phyloP scores from a whole-genome alignment of 2,113 vertebrate species.

The Ameiurus melas region DNA sequence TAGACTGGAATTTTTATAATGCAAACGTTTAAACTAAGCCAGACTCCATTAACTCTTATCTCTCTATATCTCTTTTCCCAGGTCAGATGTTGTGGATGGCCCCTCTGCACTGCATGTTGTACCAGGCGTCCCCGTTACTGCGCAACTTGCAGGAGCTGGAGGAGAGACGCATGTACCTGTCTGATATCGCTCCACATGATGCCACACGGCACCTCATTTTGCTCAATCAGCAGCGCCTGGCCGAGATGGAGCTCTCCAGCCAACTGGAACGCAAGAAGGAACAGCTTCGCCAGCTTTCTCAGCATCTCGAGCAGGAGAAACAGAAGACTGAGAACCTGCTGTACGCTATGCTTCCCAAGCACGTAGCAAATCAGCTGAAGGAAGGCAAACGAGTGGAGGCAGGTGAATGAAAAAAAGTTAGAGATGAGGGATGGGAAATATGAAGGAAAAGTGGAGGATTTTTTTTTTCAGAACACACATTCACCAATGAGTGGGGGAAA shows the following conservation, averaged over 20 bases:
- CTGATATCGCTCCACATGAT: constrained; percentile 80
- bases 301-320: constrained; percentile 72
- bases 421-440: background rate
- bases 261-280: constrained; percentile 78
- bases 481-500: background rate
- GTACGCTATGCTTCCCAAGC: constrained; percentile 74
- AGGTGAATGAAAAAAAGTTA: constrained; percentile 58
- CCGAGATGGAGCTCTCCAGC: constrained; percentile 81
- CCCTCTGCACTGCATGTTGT: constrained; percentile 76
- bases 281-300: constrained; percentile 74
- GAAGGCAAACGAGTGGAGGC: constrained; percentile 73
- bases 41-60: background rate
- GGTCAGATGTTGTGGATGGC: constrained; percentile 85
- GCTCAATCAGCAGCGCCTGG: constrained; percentile 80
- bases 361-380: constrained; percentile 77
- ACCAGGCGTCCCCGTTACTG: constrained; percentile 78
- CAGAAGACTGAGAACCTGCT: constrained; percentile 77
- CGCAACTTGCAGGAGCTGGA: constrained; percentile 78
- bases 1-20: background rate
- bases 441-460: background rate
- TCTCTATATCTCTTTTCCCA: background rate
- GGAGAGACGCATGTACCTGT: constrained; percentile 77
- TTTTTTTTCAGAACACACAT: background rate
- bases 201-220: constrained; percentile 80
- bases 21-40: background rate